Percentiles rank a stretch among this genome's conserved stretches.
Conservation (phyloP, 2,888 invertebrate genomes). For the Imbricaverruca yamaguchii region DNA sequence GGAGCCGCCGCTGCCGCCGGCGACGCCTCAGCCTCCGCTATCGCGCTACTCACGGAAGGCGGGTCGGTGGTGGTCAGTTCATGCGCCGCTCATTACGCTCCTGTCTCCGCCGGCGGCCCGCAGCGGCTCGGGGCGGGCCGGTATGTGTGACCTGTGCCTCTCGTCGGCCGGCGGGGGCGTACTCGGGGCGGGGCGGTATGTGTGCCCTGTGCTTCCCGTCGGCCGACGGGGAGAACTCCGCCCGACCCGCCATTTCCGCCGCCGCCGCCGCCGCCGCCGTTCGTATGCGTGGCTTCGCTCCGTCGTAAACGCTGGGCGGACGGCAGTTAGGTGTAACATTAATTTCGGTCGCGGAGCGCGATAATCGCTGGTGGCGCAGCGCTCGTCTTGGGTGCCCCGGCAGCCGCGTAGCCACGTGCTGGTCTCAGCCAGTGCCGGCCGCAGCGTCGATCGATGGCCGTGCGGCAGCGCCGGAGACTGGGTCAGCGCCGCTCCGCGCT, state of each 20-base stretch:
- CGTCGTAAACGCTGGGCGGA: not conserved
- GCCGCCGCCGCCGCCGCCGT: not conserved
- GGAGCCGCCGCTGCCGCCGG: too few species aligned
- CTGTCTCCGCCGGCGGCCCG: not conserved
- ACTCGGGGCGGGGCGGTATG: too few species aligned
- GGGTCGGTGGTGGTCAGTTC: not conserved
- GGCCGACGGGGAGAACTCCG: too few species aligned
- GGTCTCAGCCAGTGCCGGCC: not conserved
- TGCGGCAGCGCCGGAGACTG: not conserved
- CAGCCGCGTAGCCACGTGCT: not conserved
- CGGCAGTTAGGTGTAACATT: not conserved
- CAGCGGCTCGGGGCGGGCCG: not conserved
- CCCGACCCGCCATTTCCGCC: too few species aligned
- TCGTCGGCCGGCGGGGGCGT: not conserved
- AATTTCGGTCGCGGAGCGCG: not conserved
- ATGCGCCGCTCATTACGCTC: constrained; percentile 2
- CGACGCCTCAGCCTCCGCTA: too few species aligned
- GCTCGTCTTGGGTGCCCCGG: not conserved
- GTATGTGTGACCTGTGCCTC: not conserved
- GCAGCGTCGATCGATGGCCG: not conserved
- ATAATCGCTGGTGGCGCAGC: not conserved
- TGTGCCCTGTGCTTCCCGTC: too few species aligned
- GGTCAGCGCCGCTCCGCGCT: not conserved
- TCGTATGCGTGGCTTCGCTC: not conserved
- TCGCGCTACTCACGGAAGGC: not conserved